Conservation (phyloP, 2,888 invertebrate genomes). For the Thalpophila matura region DNA sequence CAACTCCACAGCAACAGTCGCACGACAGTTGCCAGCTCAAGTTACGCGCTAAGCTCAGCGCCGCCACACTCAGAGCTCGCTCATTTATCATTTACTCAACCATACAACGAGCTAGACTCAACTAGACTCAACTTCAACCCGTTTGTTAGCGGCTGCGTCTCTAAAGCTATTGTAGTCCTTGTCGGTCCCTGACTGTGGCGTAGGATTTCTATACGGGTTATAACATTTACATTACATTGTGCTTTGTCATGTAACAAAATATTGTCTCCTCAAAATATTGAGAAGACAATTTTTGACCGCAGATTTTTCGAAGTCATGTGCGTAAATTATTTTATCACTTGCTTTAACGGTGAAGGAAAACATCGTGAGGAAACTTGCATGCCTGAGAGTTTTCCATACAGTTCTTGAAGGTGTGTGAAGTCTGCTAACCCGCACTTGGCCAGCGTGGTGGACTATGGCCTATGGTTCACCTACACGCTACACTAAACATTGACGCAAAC, state of each 20-base stretch:
- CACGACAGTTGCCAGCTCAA: not conserved
- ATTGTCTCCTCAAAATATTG: not conserved
- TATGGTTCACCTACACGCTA: too few relatives aligned
- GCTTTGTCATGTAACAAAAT: conserved; percentile 5
- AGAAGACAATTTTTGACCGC: too few relatives aligned
- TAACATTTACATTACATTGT: conserved; percentile 35
- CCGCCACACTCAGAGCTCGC: conserved; percentile 28
- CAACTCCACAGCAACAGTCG: not conserved
- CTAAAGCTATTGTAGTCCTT: conserved; percentile 35
- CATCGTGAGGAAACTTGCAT: too few relatives aligned
- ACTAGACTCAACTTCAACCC: conserved; percentile 46
- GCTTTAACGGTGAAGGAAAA: too few relatives aligned
- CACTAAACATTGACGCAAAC: too few relatives aligned
- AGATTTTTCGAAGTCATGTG: too few relatives aligned
- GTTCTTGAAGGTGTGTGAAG: too few relatives aligned
- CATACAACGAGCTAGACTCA: conserved; percentile 40
- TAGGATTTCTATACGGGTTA: conserved; percentile 27
- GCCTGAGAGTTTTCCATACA: too few relatives aligned
- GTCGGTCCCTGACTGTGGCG: conserved; percentile 16
- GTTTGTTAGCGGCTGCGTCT: conserved; percentile 41
- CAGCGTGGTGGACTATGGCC: too few relatives aligned
- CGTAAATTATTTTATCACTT: too few relatives aligned
- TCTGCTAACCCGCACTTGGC: too few relatives aligned
- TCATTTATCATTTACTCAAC: conserved; percentile 55
- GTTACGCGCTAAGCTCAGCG: not conserved